These are phyloP conservation scores for Mizuhopecten yessoensis DNA, from an alignment of 1,140 invertebrate species.

Conservation along the genomic window DNA sequence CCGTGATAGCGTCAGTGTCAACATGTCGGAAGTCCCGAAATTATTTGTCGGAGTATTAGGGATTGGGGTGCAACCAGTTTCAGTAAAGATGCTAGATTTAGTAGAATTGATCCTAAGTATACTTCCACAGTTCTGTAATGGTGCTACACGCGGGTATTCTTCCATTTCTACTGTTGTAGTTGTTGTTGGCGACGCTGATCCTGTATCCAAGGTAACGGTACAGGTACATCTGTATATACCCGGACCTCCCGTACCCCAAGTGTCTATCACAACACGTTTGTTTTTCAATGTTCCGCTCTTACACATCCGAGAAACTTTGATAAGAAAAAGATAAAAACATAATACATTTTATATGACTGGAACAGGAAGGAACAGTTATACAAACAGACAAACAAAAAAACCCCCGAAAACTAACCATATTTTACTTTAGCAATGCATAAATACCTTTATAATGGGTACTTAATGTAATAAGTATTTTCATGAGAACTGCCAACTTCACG, in stretches of 20 bases:
- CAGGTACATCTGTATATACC: background rate
- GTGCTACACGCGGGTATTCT: background rate
- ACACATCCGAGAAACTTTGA: background rate
- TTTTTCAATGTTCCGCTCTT: background rate
- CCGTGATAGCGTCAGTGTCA: background rate
- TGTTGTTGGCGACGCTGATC: background rate
- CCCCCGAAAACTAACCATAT: too few relatives aligned
- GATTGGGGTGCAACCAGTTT: background rate
- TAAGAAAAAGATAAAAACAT: too few relatives aligned
- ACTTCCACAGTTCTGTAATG: background rate
- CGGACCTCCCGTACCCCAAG: background rate
- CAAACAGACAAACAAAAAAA: too few relatives aligned
- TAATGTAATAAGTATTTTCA: too few relatives aligned
- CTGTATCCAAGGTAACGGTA: background rate
- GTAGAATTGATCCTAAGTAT: background rate
- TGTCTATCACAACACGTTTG: constrained; percentile 2
- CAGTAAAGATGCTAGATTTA: background rate
- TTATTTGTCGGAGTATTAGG: background rate
- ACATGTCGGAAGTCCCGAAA: background rate
- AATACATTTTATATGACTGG: too few relatives aligned
- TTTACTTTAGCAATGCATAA: too few relatives aligned
- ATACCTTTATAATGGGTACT: too few relatives aligned
- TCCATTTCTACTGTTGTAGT: background rate
- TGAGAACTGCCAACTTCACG: too few relatives aligned
- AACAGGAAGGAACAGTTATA: too few relatives aligned